Evolutionary conservation across 2,113 vertebrate genomes (phyloP), one percentile per base, ranked within the genome.

Genomic region (Eudyptes chrysolophus): DNA sequence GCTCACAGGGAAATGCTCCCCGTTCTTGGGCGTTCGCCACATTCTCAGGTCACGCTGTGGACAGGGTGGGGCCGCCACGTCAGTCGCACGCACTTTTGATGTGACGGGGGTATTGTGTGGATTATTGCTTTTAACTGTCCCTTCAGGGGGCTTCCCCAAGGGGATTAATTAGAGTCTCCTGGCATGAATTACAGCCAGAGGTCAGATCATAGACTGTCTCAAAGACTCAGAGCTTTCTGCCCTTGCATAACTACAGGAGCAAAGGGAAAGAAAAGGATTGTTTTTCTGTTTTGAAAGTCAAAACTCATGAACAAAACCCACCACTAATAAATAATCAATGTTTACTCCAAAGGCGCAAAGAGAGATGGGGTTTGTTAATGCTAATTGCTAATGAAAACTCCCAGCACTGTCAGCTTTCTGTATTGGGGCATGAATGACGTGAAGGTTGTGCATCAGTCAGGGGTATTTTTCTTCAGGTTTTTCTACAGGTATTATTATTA

Each of bases 11-110:
- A 46, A 22, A n/a, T 20, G 18, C 1, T 42, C 46, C 29, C 65
- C 5, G 0, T 32, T 65, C 52, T 20, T 16, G 36, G 60, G 16
- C 14, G 2, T 12, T 46, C 2, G 1, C 7, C 18, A 0, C 19
- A 5, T 44, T 49, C 70, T n/a, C 32, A 5, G 64, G 44, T 16
- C 22, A 17, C 6, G 10, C 6, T 44, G 48, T 30, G 40, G 40
- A 7, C 30, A 19, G 11, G 10, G 7, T 7, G 18, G 20, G n/a
- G 6, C 24, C 60, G 11, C 44, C 32, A 38, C 21, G 42, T 5
- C 8, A 2, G 30, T 10, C 30, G 57, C 49, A 58, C 2, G 6
- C 26, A 3, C 9, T 70, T 57, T 29, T 22, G 79, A 30, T 65
- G 44, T 8, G 26, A n/a, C 9, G 27, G 7, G 29, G 11, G 8